Evolutionary conservation across 1,140 invertebrate genomes (phyloP).

Genomic region (Agrypnia vestita): DNA sequence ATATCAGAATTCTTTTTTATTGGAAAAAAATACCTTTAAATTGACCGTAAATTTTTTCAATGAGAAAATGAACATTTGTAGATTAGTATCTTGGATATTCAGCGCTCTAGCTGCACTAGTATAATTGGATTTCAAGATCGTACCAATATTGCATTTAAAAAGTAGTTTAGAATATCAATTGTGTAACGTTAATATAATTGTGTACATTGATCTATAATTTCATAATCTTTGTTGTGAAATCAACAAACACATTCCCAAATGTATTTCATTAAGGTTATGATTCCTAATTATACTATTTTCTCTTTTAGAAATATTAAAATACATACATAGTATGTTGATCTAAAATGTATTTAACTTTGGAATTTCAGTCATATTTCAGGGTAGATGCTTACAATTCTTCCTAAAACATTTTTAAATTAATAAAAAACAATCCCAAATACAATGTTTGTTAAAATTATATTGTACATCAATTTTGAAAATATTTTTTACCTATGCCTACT

Average conservation of each 20-base stretch:
- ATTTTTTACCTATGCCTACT: too few species aligned
- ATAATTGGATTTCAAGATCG: constrained; percentile 30
- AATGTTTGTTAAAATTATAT: too few species aligned
- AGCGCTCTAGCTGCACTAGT: constrained; percentile 22
- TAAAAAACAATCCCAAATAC: too few species aligned
- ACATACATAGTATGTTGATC: constrained; percentile 20
- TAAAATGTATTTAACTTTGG: background rate
- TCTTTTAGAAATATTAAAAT: constrained; percentile 9
- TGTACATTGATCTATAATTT: background rate
- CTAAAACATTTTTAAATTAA: too few species aligned
- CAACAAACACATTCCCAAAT: background rate
- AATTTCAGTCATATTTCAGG: background rate
- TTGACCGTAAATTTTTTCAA: constrained; percentile 12
- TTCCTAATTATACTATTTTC: constrained; percentile 12
- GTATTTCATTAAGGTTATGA: constrained; percentile 9
- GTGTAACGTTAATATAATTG: background rate
- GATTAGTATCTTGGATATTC: constrained; percentile 5
- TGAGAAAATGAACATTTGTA: constrained; percentile 18
- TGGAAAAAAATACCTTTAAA: background rate
- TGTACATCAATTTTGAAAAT: too few species aligned
- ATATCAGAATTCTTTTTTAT: constrained; percentile 3
- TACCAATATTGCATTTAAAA: constrained; percentile 35
- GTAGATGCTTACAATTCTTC: constrained; percentile 6
- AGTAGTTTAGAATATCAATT: background rate
- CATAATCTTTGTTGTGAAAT: background rate